Evolutionary conservation across 1,140 invertebrate species (phyloP).

Genomic region (Contarinia nasturtii): DNA sequence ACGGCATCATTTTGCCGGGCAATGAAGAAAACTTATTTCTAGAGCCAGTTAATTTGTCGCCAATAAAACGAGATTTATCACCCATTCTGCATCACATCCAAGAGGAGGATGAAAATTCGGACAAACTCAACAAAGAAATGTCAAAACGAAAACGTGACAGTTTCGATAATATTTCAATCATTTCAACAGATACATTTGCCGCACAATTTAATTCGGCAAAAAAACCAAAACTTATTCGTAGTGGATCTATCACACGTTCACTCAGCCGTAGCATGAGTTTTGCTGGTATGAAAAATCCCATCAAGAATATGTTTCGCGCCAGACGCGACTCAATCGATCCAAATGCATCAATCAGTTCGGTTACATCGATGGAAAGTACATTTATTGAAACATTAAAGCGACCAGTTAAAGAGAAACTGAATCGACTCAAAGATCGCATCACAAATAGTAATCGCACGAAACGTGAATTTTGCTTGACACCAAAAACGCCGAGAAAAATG

Average conservation of each 20-base stretch:
- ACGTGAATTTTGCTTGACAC: slow-evolving; percentile 1
- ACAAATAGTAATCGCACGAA: background rate
- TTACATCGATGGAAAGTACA: slow-evolving; percentile 12
- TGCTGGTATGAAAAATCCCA: slow-evolving; percentile 16
- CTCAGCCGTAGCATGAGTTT: slow-evolving; percentile 19
- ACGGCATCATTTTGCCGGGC: slow-evolving; percentile 3
- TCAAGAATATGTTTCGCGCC: slow-evolving; percentile 16
- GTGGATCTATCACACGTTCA: slow-evolving; percentile 17
- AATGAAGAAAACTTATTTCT: slow-evolving; percentile 7
- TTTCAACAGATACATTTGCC: slow-evolving; percentile 19
- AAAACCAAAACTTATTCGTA: slow-evolving; percentile 19
- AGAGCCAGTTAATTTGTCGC: slow-evolving; percentile 11
- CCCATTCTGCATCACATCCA: background rate
- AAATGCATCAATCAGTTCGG: slow-evolving; percentile 17
- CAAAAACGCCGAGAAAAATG: slow-evolving; percentile 1
- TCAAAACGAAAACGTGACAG: slow-evolving; percentile 19
- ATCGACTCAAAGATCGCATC: slow-evolving; percentile 14
- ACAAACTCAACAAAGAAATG: slow-evolving; percentile 9
- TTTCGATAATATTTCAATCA: slow-evolving; percentile 15
- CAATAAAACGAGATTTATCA: slow-evolving; percentile 13
- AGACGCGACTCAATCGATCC: slow-evolving; percentile 16
- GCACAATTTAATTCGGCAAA: slow-evolving; percentile 11
- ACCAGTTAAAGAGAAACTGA: slow-evolving; percentile 16
- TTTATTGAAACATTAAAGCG: slow-evolving; percentile 17
- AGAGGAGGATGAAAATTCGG: slow-evolving; percentile 4